Evolutionary conservation across 2,113 vertebrate species (phyloP).

Genomic region (Spea bombifrons): DNA sequence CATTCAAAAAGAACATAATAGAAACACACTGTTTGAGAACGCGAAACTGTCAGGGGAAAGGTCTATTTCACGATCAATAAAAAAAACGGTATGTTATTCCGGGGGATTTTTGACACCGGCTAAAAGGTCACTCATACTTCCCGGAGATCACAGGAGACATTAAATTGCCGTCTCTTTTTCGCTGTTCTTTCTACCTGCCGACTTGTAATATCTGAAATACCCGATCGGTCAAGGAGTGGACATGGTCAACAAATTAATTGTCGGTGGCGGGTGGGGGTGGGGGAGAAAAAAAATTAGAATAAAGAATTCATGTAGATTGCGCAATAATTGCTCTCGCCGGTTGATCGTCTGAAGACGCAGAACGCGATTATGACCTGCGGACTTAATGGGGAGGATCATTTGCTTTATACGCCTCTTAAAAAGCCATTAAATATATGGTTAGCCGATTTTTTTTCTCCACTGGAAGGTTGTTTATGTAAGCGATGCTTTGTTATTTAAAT

Average conservation of each 20-base stretch:
- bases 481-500: no score
- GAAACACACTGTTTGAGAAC: constrained; percentile 23
- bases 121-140: constrained; percentile 34
- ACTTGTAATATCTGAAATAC: not conserved
- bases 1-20: constrained; percentile 22
- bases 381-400: no score
- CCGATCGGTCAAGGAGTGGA: not conserved
- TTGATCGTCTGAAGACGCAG: no score
- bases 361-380: no score
- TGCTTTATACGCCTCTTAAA: no score
- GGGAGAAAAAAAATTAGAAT: no score
- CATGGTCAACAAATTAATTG: not conserved
- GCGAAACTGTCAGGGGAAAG: constrained; percentile 51
- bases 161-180: constrained; percentile 24
- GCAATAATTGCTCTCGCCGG: no score
- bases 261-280: no score
- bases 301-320: no score
- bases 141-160: constrained; percentile 23
- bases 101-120: constrained; percentile 31
- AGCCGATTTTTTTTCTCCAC: no score
- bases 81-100: constrained; percentile 29
- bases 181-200: not conserved
- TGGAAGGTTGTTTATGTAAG: no score
- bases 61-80: constrained; percentile 59
- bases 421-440: no score